These are phyloP conservation scores for Sinopyrophorus schimmeli DNA, from an alignment of 2,888 invertebrate species.

Conservation along the genomic window DNA sequence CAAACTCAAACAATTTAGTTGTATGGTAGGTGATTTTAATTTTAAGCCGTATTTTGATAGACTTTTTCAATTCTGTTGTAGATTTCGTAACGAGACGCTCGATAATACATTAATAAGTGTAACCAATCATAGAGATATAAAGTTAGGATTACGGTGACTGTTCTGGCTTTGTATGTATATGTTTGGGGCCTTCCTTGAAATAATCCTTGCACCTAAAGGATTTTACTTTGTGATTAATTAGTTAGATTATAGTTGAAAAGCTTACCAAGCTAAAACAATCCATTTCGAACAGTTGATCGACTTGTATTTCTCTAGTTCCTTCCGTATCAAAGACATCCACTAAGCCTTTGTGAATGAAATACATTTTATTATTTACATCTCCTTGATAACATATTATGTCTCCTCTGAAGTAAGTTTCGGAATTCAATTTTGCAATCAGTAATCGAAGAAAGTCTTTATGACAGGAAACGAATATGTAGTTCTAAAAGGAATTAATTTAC, in stretches of 20 bases:
- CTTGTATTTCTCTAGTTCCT: constrained; percentile 35
- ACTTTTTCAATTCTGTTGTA: constrained; percentile 29
- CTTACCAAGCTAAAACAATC: constrained; percentile 37
- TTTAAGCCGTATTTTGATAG: too few species aligned
- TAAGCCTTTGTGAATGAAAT: constrained; percentile 38
- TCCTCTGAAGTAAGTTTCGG: constrained; percentile 32
- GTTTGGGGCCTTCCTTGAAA: constrained; percentile 31
- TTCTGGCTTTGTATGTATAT: constrained; percentile 33
- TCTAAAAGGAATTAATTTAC: constrained; percentile 26
- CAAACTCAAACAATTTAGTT: background rate
- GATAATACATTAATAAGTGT: constrained; percentile 35
- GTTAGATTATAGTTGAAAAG: background rate
- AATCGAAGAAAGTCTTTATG: constrained; percentile 40
- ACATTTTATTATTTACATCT: constrained; percentile 40
- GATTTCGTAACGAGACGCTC: constrained; percentile 36
- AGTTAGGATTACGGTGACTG: constrained; percentile 33
- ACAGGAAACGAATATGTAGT: constrained; percentile 36
- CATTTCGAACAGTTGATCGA: constrained; percentile 32
- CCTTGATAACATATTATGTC: constrained; percentile 41
- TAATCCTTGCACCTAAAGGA: constrained; percentile 34
- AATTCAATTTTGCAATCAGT: constrained; percentile 32
- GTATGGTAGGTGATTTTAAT: background rate
- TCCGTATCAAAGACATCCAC: constrained; percentile 32
- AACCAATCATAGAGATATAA: constrained; percentile 34
- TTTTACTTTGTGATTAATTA: background rate